These are phyloP conservation scores for Saccostrea cuccullata DNA, from an alignment of 1,140 invertebrate genomes.

Conservation along the genomic window DNA sequence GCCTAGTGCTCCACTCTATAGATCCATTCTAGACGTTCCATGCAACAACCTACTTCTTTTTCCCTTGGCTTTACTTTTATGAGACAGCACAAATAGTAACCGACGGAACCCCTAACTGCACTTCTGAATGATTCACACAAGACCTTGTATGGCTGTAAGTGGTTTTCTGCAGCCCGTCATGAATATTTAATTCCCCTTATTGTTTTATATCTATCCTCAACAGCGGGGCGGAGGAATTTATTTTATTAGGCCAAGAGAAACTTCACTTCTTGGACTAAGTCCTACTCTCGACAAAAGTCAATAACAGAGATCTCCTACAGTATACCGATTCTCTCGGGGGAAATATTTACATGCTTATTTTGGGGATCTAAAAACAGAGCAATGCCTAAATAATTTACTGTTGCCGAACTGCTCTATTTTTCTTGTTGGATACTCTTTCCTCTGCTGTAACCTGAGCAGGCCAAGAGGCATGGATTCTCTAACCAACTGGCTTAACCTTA, in stretches of 20 bases:
- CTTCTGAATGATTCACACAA: background rate
- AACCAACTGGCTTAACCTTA: constrained; percentile 5
- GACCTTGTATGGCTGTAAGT: background rate
- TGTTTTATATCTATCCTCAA: constrained; percentile 13
- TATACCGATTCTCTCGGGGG: background rate
- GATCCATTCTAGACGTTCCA: background rate
- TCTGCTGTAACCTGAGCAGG: background rate
- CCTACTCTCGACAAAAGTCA: constrained; percentile 5
- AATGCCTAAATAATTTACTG: constrained; percentile 18
- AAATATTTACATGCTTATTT: constrained; percentile 6
- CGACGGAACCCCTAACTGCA: background rate
- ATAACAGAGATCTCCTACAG: background rate
- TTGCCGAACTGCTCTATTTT: background rate
- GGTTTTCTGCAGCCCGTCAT: background rate
- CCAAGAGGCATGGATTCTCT: background rate
- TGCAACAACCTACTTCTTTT: background rate
- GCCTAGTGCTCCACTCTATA: background rate
- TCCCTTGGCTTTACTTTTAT: background rate
- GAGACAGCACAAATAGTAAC: background rate
- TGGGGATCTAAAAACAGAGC: background rate
- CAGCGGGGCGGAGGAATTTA: background rate
- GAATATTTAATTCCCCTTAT: background rate
- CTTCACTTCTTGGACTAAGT: constrained; percentile 14
- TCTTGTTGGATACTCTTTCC: background rate
- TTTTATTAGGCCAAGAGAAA: constrained; percentile 11